Evolutionary conservation across 2,113 vertebrate species (phyloP).

Genomic region (Epinephelus moara): DNA sequence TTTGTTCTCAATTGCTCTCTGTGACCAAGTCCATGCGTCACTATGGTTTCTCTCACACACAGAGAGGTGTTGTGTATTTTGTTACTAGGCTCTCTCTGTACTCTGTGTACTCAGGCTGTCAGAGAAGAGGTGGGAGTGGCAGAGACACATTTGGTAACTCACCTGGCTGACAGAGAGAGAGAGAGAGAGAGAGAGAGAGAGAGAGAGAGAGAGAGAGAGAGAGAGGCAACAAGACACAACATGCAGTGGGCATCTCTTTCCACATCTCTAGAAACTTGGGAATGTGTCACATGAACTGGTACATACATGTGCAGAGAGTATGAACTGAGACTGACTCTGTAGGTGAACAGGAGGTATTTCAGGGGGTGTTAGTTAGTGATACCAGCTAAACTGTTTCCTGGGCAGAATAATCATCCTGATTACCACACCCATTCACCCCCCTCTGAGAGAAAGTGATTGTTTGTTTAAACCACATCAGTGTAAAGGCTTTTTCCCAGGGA

Average conservation of each 20-base stretch:
- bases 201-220: neutral
- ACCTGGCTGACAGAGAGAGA: neutral
- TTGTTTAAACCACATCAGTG: neutral
- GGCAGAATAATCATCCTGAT: neutral
- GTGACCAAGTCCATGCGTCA: neutral
- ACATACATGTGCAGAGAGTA: neutral
- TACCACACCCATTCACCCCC: neutral
- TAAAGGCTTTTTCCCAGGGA: neutral
- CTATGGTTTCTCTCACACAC: neutral
- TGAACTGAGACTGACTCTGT: neutral
- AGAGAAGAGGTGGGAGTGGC: constrained; percentile 9
- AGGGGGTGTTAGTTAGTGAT: neutral
- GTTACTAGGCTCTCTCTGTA: neutral
- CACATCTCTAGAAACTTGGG: neutral
- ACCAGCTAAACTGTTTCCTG: neutral
- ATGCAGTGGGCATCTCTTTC: neutral
- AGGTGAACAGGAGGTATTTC: neutral
- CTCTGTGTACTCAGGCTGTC: neutral
- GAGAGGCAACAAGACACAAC: constrained; percentile 10
- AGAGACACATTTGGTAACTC: constrained; percentile 32
- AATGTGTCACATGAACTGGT: neutral
- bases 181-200: no score
- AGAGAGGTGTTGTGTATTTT: neutral
- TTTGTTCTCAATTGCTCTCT: neutral
- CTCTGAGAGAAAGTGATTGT: neutral